A percentile compares a stretch with the other conserved stretches of the same genome.
These are phyloP conservation scores for Oryzias dopingdopingensis DNA, from an alignment of 2,797 vertebrate species.

Conservation along the genomic window DNA sequence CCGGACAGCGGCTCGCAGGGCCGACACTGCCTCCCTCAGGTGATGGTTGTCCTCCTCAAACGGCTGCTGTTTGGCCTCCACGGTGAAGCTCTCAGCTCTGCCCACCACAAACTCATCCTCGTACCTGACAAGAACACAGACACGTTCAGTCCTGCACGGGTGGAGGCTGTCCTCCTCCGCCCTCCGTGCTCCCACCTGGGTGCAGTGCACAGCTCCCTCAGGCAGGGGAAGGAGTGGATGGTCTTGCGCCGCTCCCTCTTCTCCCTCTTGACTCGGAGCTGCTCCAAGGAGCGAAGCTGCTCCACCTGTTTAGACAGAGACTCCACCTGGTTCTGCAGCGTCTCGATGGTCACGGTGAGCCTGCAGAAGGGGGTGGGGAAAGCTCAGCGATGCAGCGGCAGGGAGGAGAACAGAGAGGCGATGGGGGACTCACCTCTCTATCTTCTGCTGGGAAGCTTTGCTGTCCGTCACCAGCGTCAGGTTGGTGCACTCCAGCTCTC, in stretches of 20 bases:
- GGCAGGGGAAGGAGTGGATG: slow-evolving; percentile 91
- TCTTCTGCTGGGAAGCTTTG: slow-evolving; percentile 73
- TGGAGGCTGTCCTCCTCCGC: no score
- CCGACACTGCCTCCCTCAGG: slow-evolving; percentile 86
- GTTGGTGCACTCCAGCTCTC: slow-evolving; percentile 92
- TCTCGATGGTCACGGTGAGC: slow-evolving; percentile 86
- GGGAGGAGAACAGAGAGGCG: neutral
- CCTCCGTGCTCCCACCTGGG: slow-evolving; percentile 60
- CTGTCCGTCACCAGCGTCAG: slow-evolving; percentile 89
- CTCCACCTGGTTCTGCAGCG: slow-evolving; percentile 91
- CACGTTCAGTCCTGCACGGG: neutral
- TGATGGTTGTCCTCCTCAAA: slow-evolving; percentile 90
- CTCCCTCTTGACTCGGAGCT: slow-evolving; percentile 86
- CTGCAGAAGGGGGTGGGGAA: slow-evolving; percentile 51
- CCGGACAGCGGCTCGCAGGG: slow-evolving; percentile 84
- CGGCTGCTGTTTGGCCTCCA: slow-evolving; percentile 82
- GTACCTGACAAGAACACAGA: slow-evolving; percentile 71
- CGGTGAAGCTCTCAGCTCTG: slow-evolving; percentile 76
- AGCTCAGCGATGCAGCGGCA: neutral
- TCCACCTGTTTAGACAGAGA: slow-evolving; percentile 89
- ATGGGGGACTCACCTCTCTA: slow-evolving; percentile 51
- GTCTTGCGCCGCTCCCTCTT: slow-evolving; percentile 92
- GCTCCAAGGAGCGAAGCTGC: slow-evolving; percentile 86
- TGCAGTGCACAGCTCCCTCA: slow-evolving; percentile 86
- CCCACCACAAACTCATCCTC: slow-evolving; percentile 85